A percentile compares a stretch with the other conserved stretches of the same genome.
phyloP scores from a whole-genome alignment of 2,797 vertebrate genomes.

The Lophius americanus region DNA sequence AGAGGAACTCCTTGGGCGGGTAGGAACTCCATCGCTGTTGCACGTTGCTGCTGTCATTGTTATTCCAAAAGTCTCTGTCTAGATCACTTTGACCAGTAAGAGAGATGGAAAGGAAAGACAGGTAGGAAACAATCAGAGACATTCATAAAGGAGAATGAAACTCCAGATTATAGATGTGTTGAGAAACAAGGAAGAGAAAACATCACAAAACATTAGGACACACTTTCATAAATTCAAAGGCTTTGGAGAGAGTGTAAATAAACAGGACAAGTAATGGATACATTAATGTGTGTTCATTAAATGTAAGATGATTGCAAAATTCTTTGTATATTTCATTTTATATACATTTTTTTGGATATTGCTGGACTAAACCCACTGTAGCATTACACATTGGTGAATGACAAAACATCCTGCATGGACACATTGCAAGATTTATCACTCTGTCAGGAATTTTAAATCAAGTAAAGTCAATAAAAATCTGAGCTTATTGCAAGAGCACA shows the following conservation, averaged over 20 bases:
- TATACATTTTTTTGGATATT: neutral
- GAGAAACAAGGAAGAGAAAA: neutral
- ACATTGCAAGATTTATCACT: neutral
- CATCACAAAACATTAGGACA: constrained; percentile 6
- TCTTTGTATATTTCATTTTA: neutral
- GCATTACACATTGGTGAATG: neutral
- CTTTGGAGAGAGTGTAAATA: constrained; percentile 1
- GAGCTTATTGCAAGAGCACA: neutral
- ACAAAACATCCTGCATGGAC: neutral
- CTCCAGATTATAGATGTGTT: neutral
- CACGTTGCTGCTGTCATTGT: constrained; percentile 99
- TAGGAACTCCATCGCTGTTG: constrained; percentile 99
- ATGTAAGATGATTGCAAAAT: neutral
- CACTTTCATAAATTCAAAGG: constrained; percentile 26
- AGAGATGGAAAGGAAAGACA: constrained; percentile 29
- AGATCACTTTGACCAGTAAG: constrained; percentile 90
- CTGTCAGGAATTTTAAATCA: neutral
- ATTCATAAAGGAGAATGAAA: constrained; percentile 17
- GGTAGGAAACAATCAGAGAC: constrained; percentile 15
- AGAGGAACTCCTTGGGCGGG: constrained; percentile 98
- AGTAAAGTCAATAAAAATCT: no score
- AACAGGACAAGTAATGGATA: neutral
- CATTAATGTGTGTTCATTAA: neutral
- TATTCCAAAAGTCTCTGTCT: constrained; percentile 99
- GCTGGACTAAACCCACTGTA: neutral